These are phyloP conservation scores for Hydrophis major DNA, from an alignment of 2,797 vertebrate species.

Conservation along the genomic window DNA sequence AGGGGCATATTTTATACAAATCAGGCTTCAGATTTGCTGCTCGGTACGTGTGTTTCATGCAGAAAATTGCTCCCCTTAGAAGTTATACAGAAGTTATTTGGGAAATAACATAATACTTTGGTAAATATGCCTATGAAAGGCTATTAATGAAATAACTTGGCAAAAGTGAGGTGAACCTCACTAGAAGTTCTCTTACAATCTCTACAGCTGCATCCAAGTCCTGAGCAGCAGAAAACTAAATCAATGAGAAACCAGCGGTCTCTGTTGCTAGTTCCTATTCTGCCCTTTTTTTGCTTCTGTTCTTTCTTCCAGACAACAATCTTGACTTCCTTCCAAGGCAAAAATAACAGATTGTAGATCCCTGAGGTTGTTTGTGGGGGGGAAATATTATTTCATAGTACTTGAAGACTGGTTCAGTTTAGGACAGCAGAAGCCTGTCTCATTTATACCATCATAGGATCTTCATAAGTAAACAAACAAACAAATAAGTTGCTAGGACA, in stretches of 20 bases:
- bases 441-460: background rate
- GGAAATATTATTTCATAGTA: background rate
- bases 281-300: background rate
- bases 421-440: background rate
- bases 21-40: constrained; percentile 51
- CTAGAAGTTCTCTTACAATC: background rate
- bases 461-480: background rate
- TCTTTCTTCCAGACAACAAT: too few relatives aligned
- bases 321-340: too few relatives aligned
- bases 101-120: constrained; percentile 5
- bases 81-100: constrained; percentile 7
- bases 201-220: background rate
- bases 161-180: background rate
- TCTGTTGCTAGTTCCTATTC: background rate
- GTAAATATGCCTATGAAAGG: background rate
- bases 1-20: constrained; percentile 49
- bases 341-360: background rate
- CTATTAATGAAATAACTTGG: background rate
- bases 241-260: background rate
- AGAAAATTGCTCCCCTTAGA: background rate
- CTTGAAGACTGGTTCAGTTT: background rate
- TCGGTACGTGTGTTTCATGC: constrained; percentile 5
- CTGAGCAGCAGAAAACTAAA: background rate
- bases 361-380: background rate
- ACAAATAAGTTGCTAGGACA: background rate